Evolutionary conservation across 2,888 invertebrate species (phyloP), one percentile per base, ranked within the genome.

Genomic region (Allophyes oxyacanthae): DNA sequence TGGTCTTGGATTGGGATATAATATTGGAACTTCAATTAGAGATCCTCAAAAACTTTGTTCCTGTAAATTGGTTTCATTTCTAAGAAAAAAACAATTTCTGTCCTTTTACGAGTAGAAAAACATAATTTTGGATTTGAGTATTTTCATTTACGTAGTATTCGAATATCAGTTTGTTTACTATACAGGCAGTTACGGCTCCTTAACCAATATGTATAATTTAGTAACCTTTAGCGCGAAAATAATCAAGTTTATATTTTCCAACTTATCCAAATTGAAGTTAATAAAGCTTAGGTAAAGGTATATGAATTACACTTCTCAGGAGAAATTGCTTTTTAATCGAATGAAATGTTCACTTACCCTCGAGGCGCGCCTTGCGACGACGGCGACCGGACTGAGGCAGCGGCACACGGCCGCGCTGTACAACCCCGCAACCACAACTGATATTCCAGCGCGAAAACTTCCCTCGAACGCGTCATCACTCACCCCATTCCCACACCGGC

Each of bases 281-380:
- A 69, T 78, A 67, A 62, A 69, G 55, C 75, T 77, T 38, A 60
- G 65, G 61, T 28, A 61, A 70, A 62, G 61, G 79, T 77, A 63
- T 75, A 76, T 75, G 69, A 79, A 77, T 81, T 76, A 79, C 77
- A 86, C 81, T 86, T 84, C 82, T 84, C 84, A 72, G 81, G 78
- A 87, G 86, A 92, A 89, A 93, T 93, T 93, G 92, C 90, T 92
- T 93, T 92, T 91, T 92, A 93, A 94, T 92, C 88, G 84, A 92
- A 92, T 93, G 81, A 91, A 90, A 85, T 84, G 78, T 87, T 88
- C 83, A 91, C 94, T 94, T 91, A 91, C 94, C 92, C 83, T 84
- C 82, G 80, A 87, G 87, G 90, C 89, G 74, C 51, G 77, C 81
- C 77, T 72, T 28, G 74, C 65, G 75, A 60, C 59, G 75, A 78